Percentiles rank a stretch among this genome's conserved stretches.
phyloP scores from a whole-genome alignment of 2,888 invertebrate genomes.

The Octodonta nipae region DNA sequence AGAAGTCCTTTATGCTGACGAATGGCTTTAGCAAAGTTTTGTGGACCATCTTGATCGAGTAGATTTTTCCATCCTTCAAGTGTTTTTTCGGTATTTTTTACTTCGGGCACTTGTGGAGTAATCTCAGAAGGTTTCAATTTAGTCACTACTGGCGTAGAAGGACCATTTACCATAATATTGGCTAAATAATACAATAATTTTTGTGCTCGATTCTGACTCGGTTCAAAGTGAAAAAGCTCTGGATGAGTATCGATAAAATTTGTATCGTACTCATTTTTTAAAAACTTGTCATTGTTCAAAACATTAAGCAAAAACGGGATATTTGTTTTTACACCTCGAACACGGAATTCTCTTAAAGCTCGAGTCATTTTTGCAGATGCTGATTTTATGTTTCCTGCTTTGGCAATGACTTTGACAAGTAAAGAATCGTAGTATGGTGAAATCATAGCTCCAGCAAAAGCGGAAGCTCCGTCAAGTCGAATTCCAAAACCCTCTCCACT shows the following conservation, averaged over 20 bases:
- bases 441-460: conserved; percentile 92
- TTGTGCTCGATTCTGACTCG: conserved; percentile 87
- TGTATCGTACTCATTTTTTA: conserved; percentile 91
- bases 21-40: conserved; percentile 90
- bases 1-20: conserved; percentile 73
- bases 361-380: conserved; percentile 95
- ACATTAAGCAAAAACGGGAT: conserved; percentile 96
- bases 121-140: conserved; percentile 72
- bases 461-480: conserved; percentile 90
- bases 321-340: conserved; percentile 98
- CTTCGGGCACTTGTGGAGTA: conserved; percentile 68
- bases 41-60: conserved; percentile 75
- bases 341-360: conserved; percentile 87
- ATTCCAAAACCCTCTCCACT: conserved; percentile 99
- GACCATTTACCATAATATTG: conserved; percentile 89
- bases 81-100: conserved; percentile 52
- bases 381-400: conserved; percentile 75
- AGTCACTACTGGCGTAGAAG: conserved; percentile 88
- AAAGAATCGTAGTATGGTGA: conserved; percentile 98
- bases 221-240: conserved; percentile 78
- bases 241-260: conserved; percentile 98
- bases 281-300: conserved; percentile 87
- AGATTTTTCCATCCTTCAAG: conserved; percentile 80
- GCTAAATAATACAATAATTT: conserved; percentile 88
- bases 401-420: conserved; percentile 83